phyloP scores from a whole-genome alignment of 2,113 vertebrate species.

The Eira barbara region DNA sequence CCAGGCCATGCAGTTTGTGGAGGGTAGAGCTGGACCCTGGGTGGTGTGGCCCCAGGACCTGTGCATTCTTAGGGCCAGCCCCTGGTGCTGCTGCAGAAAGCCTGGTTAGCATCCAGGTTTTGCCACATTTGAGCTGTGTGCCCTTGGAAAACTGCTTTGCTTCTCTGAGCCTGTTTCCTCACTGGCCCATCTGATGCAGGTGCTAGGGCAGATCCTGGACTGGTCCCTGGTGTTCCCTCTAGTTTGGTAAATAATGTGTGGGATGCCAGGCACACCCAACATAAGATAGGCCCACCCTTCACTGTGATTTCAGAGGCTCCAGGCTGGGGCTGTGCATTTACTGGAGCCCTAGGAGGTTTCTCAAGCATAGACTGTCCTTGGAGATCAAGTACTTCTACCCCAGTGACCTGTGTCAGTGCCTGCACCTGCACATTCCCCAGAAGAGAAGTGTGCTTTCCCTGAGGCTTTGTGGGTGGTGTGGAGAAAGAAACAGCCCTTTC shows the following conservation, averaged over 20 bases:
- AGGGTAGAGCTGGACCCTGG: neutral
- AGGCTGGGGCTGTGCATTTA: neutral
- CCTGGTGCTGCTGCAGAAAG: too few species aligned
- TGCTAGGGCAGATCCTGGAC: neutral
- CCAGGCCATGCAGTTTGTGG: neutral
- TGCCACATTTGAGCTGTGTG: neutral
- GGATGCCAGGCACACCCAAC: neutral
- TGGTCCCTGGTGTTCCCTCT: neutral
- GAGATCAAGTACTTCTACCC: too few species aligned
- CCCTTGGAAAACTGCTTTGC: neutral
- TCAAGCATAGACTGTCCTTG: neutral
- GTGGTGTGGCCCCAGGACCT: neutral
- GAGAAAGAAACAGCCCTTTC: conserved; percentile 33
- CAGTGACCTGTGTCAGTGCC: fast-evolving
- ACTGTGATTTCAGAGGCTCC: neutral
- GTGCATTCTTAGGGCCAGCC: fast-evolving
- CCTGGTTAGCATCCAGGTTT: neutral
- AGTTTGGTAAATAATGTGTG: neutral
- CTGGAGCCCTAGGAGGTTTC: neutral
- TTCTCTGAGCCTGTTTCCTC: neutral
- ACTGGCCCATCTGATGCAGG: neutral
- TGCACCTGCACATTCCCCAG: neutral
- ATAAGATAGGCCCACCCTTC: neutral
- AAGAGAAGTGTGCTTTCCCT: neutral
- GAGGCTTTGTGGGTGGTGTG: neutral